Conservation (phyloP, 2,888 invertebrate species). For the Galerucella nymphaeae region DNA sequence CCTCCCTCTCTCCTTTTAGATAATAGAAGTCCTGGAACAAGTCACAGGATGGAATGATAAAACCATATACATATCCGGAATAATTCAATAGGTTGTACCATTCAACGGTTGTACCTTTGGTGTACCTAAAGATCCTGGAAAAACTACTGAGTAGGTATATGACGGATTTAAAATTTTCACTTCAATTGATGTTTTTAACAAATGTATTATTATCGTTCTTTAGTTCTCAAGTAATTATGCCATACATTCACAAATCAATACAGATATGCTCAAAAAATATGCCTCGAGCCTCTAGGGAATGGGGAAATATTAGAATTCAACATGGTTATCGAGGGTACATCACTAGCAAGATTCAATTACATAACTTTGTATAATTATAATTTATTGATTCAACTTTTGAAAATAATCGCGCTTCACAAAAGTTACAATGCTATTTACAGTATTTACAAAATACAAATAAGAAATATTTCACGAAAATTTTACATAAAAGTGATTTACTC, state of each 20-base stretch:
- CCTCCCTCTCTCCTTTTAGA: no score
- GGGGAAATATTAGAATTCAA: background rate
- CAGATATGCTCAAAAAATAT: background rate
- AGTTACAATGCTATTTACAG: conserved; percentile 33
- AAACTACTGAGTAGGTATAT: no score
- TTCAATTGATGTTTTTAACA: background rate
- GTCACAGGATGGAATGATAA: no score
- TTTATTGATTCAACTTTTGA: conserved; percentile 26
- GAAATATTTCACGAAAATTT: conserved; percentile 22
- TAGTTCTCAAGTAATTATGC: background rate
- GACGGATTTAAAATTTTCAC: no score
- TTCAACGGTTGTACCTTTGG: no score
- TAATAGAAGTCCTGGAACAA: no score
- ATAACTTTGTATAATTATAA: background rate
- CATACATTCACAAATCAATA: background rate
- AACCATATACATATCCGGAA: no score
- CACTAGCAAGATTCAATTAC: background rate
- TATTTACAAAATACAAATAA: conserved; percentile 37
- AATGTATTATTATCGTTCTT: background rate
- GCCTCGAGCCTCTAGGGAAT: no score
- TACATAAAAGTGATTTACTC: conserved; percentile 27
- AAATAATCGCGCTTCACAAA: conserved; percentile 26
- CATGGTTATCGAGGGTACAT: conserved; percentile 2
- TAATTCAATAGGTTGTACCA: no score
- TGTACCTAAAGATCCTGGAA: no score